These are phyloP conservation scores for Brachionus asplanchnoidis DNA, from an alignment of 1,140 invertebrate species.

Conservation along the genomic window DNA sequence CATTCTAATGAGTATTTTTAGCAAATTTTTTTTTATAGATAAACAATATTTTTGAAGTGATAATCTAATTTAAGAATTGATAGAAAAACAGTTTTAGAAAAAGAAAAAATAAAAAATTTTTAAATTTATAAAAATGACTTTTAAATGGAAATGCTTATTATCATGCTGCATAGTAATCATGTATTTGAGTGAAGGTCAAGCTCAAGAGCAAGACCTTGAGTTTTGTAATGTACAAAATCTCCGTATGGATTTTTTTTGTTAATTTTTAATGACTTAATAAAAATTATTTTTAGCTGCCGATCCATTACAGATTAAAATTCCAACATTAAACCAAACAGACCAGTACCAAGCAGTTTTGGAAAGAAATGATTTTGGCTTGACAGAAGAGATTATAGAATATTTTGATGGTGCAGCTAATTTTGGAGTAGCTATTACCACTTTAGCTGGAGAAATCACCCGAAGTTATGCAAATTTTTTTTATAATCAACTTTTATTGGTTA, in stretches of 20 bases:
- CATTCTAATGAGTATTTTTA: too few relatives aligned
- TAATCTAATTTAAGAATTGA: not conserved
- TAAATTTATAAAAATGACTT: not conserved
- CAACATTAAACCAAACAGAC: not conserved
- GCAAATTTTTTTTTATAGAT: not conserved
- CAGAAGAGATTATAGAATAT: slow-evolving; percentile 26
- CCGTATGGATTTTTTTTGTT: not conserved
- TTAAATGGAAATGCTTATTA: not conserved
- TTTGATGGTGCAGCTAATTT: not conserved
- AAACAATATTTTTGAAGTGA: not conserved
- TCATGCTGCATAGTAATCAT: not conserved
- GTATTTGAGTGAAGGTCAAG: not conserved
- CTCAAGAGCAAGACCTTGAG: not conserved
- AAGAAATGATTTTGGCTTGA: not conserved
- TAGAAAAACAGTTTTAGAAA: not conserved
- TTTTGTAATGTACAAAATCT: slow-evolving; percentile 26
- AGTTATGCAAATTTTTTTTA: not conserved
- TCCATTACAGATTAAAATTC: not conserved
- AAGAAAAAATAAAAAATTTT: not conserved
- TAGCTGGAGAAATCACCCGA: not conserved
- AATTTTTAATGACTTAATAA: not conserved
- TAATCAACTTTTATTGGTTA: slow-evolving; percentile 4
- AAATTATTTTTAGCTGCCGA: not conserved
- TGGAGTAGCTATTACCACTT: not conserved
- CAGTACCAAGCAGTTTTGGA: slow-evolving; percentile 33